Conservation (phyloP, 2,888 invertebrate genomes). For the Eulithis testata region DNA sequence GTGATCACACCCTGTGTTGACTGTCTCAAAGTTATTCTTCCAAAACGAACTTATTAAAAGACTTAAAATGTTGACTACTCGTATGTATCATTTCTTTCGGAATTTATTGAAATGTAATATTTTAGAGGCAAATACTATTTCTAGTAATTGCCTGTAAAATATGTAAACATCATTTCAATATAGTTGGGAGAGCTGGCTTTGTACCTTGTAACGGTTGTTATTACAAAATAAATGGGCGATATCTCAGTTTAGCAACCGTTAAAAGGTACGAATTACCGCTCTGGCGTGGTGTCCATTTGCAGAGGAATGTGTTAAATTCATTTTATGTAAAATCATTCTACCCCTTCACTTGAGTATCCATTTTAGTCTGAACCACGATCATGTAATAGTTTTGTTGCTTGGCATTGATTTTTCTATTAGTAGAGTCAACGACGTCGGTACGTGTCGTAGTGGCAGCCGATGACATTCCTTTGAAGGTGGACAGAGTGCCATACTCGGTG, state of each 20-base stretch:
- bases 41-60: slow-evolving; percentile 44
- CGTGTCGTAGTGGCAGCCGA: slow-evolving; percentile 18
- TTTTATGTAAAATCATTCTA: slow-evolving; percentile 19
- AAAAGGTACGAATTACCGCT: slow-evolving; percentile 47
- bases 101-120: slow-evolving; percentile 40
- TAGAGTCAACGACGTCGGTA: slow-evolving; percentile 11
- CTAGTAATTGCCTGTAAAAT: slow-evolving; percentile 39
- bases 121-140: slow-evolving; percentile 40
- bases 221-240: slow-evolving; percentile 32
- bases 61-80: slow-evolving; percentile 45
- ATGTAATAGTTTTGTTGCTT: slow-evolving; percentile 13
- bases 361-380: slow-evolving; percentile 10
- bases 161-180: slow-evolving; percentile 46
- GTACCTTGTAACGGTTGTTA: slow-evolving; percentile 49
- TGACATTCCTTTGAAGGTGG: slow-evolving; percentile 37
- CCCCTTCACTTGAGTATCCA: slow-evolving; percentile 20
- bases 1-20: slow-evolving; percentile 16
- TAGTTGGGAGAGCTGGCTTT: slow-evolving; percentile 43
- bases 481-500: slow-evolving; percentile 39
- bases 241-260: slow-evolving; percentile 42
- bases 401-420: slow-evolving; percentile 12
- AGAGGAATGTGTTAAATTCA: slow-evolving; percentile 39
- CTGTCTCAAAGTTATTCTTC: slow-evolving; percentile 32
- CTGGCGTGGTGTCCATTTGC: slow-evolving; percentile 41
- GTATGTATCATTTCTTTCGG: slow-evolving; percentile 38